These are phyloP conservation scores for Xestia c-nigrum DNA, from an alignment of 2,888 invertebrate genomes.

Conservation along the genomic window DNA sequence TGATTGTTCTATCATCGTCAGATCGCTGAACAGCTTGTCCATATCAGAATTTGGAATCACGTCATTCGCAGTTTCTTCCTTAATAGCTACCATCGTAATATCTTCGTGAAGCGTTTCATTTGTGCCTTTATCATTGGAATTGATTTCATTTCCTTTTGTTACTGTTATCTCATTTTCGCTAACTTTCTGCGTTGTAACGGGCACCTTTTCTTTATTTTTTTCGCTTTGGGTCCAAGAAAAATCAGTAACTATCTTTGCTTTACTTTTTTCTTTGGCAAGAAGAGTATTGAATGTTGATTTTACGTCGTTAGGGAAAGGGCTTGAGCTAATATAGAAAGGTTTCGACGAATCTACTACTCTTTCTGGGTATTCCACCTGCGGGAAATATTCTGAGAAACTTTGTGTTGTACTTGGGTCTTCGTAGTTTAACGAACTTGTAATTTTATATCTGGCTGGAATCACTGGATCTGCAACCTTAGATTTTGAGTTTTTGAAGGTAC, in stretches of 20 bases:
- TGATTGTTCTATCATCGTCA: conserved; percentile 14
- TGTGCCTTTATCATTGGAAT: conserved; percentile 21
- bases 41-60: conserved; percentile 1
- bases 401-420: conserved; percentile 39
- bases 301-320: conserved; percentile 77
- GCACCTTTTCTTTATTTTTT: conserved; percentile 29
- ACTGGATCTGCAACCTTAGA: conserved; percentile 51
- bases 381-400: conserved; percentile 68
- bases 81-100: conserved; percentile 2
- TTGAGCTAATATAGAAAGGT: conserved; percentile 77
- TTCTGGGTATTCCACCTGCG: conserved; percentile 74
- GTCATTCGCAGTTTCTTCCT: neutral
- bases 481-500: conserved; percentile 47
- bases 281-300: conserved; percentile 70
- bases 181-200: conserved; percentile 14
- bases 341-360: conserved; percentile 74
- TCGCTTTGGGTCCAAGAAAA: conserved; percentile 21
- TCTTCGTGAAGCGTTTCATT: conserved; percentile 20
- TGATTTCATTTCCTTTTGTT: conserved; percentile 37
- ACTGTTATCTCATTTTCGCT: conserved; percentile 21
- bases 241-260: conserved; percentile 39
- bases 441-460: conserved; percentile 67
- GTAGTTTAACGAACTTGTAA: conserved; percentile 55
- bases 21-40: conserved; percentile 15
- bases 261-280: conserved; percentile 30